These are phyloP conservation scores for Genyomyrus donnyi DNA, from an alignment of 2,113 vertebrate genomes.

Conservation along the genomic window DNA sequence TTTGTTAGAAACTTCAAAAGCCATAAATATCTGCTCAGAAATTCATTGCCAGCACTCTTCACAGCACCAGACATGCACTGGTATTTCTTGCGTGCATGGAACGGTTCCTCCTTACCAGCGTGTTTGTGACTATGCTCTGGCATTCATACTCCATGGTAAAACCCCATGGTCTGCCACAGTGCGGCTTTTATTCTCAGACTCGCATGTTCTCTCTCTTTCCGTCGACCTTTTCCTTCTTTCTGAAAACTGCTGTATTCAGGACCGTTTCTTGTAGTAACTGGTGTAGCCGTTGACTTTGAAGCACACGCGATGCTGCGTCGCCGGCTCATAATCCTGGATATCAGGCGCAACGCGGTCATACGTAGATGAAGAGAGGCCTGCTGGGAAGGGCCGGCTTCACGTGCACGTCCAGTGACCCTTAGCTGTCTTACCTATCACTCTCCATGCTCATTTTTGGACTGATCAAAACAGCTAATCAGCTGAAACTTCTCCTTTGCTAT, in stretches of 20 bases:
- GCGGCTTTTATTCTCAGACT: not conserved
- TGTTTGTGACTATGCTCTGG: not conserved
- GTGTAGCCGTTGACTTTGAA: not conserved
- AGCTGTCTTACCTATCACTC: not conserved
- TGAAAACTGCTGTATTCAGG: not conserved
- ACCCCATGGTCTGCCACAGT: not conserved
- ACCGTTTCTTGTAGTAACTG: not conserved
- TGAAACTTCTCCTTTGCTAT: not conserved
- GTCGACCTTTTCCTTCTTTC: not conserved
- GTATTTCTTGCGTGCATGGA: not conserved
- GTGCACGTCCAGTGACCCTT: not conserved
- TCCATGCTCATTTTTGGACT: not conserved
- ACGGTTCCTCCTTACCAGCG: not conserved
- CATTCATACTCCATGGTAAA: not conserved
- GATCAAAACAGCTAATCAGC: not conserved
- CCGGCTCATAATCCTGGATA: not conserved
- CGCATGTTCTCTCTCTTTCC: not conserved
- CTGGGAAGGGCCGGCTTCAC: not conserved
- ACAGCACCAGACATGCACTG: not conserved
- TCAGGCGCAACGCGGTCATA: not conserved
- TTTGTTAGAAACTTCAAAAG: not conserved
- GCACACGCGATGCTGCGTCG: not conserved
- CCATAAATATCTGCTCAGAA: not conserved
- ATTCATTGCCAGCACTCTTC: not conserved
- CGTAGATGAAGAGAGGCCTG: not conserved